phyloP scores from a whole-genome alignment of 2,888 invertebrate genomes.

The Gastracanthus pulcherrimus region DNA sequence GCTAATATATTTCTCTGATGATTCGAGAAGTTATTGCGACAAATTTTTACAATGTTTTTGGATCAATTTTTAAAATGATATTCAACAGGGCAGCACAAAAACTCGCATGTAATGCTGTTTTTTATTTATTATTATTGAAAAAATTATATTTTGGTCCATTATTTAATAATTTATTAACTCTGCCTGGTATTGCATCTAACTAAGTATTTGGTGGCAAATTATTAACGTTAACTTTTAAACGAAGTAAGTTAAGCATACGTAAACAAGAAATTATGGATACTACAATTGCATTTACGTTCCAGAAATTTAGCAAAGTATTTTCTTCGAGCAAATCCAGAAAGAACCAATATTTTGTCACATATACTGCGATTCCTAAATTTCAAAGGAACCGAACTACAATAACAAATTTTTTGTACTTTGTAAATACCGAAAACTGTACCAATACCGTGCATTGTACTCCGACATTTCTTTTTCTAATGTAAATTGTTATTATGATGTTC shows the following conservation, averaged over 20 bases:
- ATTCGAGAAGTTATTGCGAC: background rate
- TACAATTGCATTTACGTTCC: constrained; percentile 16
- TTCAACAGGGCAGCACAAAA: constrained; percentile 14
- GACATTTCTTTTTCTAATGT: constrained; percentile 45
- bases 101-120: constrained; percentile 54
- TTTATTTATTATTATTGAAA: constrained; percentile 43
- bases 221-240: constrained; percentile 27
- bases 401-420: constrained; percentile 46
- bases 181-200: constrained; percentile 8
- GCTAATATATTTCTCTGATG: constrained; percentile 1
- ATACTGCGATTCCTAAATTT: background rate
- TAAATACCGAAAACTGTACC: constrained; percentile 51
- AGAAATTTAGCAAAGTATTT: background rate
- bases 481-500: constrained; percentile 48
- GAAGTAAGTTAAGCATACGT: constrained; percentile 6
- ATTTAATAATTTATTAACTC: constrained; percentile 46
- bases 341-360: constrained; percentile 32
- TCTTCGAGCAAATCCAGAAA: constrained; percentile 5
- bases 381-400: background rate
- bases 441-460: constrained; percentile 39
- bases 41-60: constrained; percentile 33
- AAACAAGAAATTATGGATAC: constrained; percentile 12
- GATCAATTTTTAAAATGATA: constrained; percentile 14
- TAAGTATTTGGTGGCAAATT: constrained; percentile 30
- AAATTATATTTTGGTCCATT: constrained; percentile 19